A percentile compares a stretch with the other conserved stretches of the same genome.
phyloP scores from a whole-genome alignment of 2,888 invertebrate species.

The Odontomyia ornata region DNA sequence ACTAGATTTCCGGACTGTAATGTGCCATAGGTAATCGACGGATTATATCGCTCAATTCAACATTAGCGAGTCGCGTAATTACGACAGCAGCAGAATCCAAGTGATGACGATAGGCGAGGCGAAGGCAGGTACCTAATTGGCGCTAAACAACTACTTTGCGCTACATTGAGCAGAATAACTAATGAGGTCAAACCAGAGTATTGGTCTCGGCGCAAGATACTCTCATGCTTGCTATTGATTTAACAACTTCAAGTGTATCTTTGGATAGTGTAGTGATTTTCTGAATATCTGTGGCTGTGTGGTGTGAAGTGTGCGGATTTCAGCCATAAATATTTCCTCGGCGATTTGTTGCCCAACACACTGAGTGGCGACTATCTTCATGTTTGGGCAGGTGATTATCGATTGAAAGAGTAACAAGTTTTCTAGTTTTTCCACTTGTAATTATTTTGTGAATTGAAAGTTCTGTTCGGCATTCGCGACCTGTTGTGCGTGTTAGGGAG shows the following conservation, averaged over 20 bases:
- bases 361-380: constrained; percentile 9
- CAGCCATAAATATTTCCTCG: not conserved
- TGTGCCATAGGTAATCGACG: not conserved
- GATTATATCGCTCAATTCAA: not conserved
- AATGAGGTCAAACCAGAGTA: constrained; percentile 31
- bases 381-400: constrained; percentile 33
- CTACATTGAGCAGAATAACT: constrained; percentile 18
- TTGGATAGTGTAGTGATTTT: not conserved
- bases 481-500: not conserved
- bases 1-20: not conserved
- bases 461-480: not conserved
- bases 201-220: not conserved
- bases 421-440: constrained; percentile 13
- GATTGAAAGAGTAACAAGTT: constrained; percentile 25
- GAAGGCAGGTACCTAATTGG: constrained; percentile 11
- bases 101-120: not conserved
- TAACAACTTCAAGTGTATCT: constrained; percentile 8
- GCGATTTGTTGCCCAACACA: constrained; percentile 25
- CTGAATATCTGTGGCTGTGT: not conserved
- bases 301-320: not conserved
- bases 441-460: constrained; percentile 21
- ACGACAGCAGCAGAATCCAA: not conserved
- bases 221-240: constrained; percentile 2
- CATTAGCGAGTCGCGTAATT: too few species aligned
- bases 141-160: constrained; percentile 23